Conservation (phyloP, 2,797 vertebrate species). For the Anas bernieri region DNA sequence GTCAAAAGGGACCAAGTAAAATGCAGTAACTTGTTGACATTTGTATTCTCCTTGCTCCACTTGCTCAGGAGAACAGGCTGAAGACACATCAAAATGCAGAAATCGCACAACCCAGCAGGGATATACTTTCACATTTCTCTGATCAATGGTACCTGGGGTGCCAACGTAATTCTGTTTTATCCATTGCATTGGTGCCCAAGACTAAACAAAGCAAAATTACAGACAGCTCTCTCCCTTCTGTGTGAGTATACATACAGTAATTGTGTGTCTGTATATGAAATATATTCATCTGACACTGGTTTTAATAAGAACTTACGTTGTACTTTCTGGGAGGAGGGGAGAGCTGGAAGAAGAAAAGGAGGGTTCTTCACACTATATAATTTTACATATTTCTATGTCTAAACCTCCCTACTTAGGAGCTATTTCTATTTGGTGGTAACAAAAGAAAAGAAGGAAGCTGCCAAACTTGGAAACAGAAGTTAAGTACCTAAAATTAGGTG, state of each 20-base stretch:
- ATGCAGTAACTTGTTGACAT: background rate
- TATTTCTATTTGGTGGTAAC: background rate
- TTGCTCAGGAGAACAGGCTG: background rate
- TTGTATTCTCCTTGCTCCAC: background rate
- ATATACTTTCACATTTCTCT: background rate
- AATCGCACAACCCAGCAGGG: rapidly evolving
- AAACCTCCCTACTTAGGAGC: background rate
- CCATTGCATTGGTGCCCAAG: background rate
- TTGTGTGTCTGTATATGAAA: background rate
- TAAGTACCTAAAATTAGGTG: background rate
- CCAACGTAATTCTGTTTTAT: background rate
- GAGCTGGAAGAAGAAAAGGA: background rate
- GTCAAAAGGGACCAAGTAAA: background rate
- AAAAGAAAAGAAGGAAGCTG: background rate
- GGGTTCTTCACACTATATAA: background rate
- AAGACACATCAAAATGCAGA: background rate
- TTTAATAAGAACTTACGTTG: background rate
- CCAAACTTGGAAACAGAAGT: background rate
- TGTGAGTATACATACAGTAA: rapidly evolving
- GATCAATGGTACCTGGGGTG: background rate
- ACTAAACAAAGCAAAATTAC: background rate
- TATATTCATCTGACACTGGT: background rate
- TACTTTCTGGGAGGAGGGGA: background rate
- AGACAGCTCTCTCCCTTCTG: background rate
- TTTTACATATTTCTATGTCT: background rate